Conservation (phyloP, 1,140 invertebrate species). For the Cydia strobilella region DNA sequence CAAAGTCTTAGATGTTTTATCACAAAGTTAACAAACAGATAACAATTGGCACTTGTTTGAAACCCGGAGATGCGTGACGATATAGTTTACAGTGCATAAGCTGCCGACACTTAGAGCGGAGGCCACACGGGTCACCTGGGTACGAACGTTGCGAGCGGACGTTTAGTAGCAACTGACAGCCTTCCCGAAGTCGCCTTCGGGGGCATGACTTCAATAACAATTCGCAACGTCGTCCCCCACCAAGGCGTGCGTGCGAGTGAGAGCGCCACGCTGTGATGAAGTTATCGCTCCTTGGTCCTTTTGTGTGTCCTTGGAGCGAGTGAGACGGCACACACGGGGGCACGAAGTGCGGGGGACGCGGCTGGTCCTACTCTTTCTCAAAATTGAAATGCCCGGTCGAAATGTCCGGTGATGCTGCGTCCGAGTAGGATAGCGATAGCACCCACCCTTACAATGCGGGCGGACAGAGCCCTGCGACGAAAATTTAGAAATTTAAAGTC, state of each 20-base stretch:
- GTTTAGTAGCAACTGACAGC: constrained; percentile 78
- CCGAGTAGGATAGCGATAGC: constrained; percentile 76
- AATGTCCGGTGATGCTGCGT: constrained; percentile 79
- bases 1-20: constrained; percentile 53
- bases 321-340: constrained; percentile 52
- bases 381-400: constrained; percentile 80
- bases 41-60: constrained; percentile 66
- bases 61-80: constrained; percentile 51
- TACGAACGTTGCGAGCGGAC: constrained; percentile 73
- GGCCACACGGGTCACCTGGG: constrained; percentile 59
- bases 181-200: constrained; percentile 79
- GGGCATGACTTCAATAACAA: constrained; percentile 80
- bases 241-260: constrained; percentile 70
- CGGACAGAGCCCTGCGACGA: constrained; percentile 68
- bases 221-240: constrained; percentile 79
- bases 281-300: constrained; percentile 78
- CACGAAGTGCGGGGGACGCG: constrained; percentile 57
- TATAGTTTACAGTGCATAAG: constrained; percentile 54
- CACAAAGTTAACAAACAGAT: constrained; percentile 49
- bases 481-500: constrained; percentile 75
- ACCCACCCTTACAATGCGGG: constrained; percentile 76
- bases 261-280: constrained; percentile 72
- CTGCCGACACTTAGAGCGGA: constrained; percentile 46
- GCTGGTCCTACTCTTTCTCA: constrained; percentile 77
- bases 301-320: constrained; percentile 70